Percentiles rank a stretch among this genome's conserved stretches.
Conservation (phyloP, 2,888 invertebrate species). For the Oscheius sp. region DNA sequence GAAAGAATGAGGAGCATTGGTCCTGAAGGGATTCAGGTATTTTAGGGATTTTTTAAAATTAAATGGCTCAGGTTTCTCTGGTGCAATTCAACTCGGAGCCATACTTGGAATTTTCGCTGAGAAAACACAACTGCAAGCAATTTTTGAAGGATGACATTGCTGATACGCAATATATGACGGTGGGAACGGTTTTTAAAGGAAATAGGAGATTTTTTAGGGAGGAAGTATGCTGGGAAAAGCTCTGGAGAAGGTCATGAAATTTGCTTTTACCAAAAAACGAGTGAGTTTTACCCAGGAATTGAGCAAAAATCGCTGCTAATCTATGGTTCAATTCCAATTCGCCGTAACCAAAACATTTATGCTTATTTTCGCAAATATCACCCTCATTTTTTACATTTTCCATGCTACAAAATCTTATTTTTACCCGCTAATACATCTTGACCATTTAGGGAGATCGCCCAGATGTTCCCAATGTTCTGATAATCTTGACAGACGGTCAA, state of each 20-base stretch:
- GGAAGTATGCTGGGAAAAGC: conserved; percentile 62
- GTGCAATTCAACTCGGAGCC: conserved; percentile 68
- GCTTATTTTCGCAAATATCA: too few relatives aligned
- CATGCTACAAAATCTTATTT: too few relatives aligned
- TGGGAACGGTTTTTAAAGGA: conserved; percentile 19
- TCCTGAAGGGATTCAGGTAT: conserved; percentile 63
- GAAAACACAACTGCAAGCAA: conserved; percentile 65
- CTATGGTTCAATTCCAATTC: too few relatives aligned
- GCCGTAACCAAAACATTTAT: too few relatives aligned
- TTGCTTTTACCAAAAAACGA: conserved; percentile 66
- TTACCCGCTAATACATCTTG: neutral
- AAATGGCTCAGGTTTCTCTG: conserved; percentile 57
- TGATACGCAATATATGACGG: conserved; percentile 64
- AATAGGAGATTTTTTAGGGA: conserved; percentile 47
- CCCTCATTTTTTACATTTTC: too few relatives aligned
- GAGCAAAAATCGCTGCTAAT: too few relatives aligned
- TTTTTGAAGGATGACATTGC: conserved; percentile 63
- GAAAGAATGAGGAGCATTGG: conserved; percentile 64
- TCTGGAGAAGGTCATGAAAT: conserved; percentile 63
- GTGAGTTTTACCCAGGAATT: conserved; percentile 46
- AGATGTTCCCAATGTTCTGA: conserved; percentile 63
- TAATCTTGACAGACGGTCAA: conserved; percentile 65
- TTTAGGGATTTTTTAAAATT: neutral
- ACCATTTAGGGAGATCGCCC: conserved; percentile 63
- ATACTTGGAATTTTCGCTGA: conserved; percentile 67